Conservation (phyloP, 2,113 vertebrate genomes). For the Pterocles orientalis region DNA sequence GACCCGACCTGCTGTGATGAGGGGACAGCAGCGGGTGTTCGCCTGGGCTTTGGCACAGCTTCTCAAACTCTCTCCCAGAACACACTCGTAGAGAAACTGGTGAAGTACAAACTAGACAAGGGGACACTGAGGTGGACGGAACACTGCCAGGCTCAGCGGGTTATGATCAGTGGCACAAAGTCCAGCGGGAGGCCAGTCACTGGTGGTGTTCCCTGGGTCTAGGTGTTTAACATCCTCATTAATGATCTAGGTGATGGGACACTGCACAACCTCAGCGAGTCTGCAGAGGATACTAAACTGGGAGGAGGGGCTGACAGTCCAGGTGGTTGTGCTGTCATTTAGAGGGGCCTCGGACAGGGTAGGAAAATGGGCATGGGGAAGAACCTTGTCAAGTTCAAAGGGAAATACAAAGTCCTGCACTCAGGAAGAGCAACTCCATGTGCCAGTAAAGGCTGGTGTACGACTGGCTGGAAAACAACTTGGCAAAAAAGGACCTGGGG, state of each 20-base stretch:
- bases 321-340: background rate
- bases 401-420: background rate
- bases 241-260: background rate
- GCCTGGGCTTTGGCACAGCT: background rate
- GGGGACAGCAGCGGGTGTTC: background rate
- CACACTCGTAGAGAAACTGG: background rate
- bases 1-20: too few relatives aligned
- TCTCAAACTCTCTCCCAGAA: background rate
- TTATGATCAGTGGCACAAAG: background rate
- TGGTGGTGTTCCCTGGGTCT: background rate
- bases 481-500: background rate
- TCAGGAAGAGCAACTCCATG: background rate
- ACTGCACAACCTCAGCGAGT: background rate
- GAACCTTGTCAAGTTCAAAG: background rate
- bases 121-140: background rate
- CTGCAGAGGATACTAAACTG: background rate
- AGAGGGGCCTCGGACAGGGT: background rate
- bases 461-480: background rate
- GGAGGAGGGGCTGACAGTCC: background rate
- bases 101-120: too few relatives aligned
- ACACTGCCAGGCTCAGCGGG: background rate
- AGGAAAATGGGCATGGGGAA: background rate
- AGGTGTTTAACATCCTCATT: background rate
- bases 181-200: too few relatives aligned
- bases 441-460: background rate